Base-by-base conservation (phyloP, 2,888 invertebrate species). In the Brenthis ino region DNA sequence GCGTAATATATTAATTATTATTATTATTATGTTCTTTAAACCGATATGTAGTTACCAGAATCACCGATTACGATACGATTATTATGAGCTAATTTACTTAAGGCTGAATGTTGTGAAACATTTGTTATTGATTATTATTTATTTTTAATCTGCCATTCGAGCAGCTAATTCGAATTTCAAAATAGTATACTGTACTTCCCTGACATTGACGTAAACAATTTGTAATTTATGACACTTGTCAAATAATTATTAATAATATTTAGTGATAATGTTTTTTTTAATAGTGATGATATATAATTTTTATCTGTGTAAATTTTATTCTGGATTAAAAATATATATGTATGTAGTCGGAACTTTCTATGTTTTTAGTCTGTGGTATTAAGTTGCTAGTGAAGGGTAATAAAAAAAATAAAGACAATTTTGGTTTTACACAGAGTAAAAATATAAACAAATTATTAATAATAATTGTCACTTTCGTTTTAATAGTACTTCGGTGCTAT, bases 41-140 rank as follows among this genome's bases (percentile, higher is more conserved):
- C 37, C 37, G 37, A 76, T 78, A 67, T 71, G 74, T 79, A 80
- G 83, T 82, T 82, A 83, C 83, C 83, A 81, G 71, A 70, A 57
- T 72, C 72, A 72, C 73, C 65, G 65, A 65, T 64, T 63, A 24
- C 37, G 37, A 43, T 43, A 43, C 37, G 37, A 28, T 63, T 55
- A 55, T 6, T 56, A 48, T 64, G 58, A 43, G 37, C 37, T 60
- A 48, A 48, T 28, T 60, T 28, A n/a, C 14, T 63, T 8, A 43
- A 63, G 63, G 63, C 37, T 63, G 54, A 63, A 63, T 63, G 54
- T 63, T 63, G 63, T 51, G 37, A 20, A 53, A 63, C 63, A 63
- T 63, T 53, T 63, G 33, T 43, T 53, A 51, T 63, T 33, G 33
- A 24, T 43, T 28, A 57, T 57, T 57, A n/a, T 58, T 28, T 58